Percentiles rank a stretch among this genome's conserved stretches.
These are phyloP conservation scores for Trilocha varians DNA, from an alignment of 2,888 invertebrate species.

Conservation along the genomic window DNA sequence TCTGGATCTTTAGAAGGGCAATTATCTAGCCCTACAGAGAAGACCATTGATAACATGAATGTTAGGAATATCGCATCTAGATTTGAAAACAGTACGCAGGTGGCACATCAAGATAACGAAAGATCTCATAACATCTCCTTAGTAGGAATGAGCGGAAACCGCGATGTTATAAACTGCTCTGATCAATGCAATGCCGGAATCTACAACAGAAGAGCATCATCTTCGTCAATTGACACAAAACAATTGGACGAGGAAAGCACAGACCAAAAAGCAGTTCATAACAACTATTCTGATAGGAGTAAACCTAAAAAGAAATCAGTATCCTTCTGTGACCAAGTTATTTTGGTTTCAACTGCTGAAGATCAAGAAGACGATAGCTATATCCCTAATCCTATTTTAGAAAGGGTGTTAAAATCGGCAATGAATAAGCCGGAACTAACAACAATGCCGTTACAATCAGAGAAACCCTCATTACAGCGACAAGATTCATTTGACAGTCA, in stretches of 20 bases:
- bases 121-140: slow-evolving; percentile 57
- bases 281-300: slow-evolving; percentile 62
- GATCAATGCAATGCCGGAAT: slow-evolving; percentile 47
- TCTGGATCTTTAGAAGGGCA: slow-evolving; percentile 53
- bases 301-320: slow-evolving; percentile 92
- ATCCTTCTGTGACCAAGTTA: slow-evolving; percentile 95
- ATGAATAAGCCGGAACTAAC: slow-evolving; percentile 80
- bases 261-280: slow-evolving; percentile 46
- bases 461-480: slow-evolving; percentile 60
- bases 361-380: slow-evolving; percentile 93
- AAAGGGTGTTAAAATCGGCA: slow-evolving; percentile 87
- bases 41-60: slow-evolving; percentile 43
- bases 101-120: slow-evolving; percentile 35
- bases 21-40: slow-evolving; percentile 40
- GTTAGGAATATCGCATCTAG: slow-evolving; percentile 88
- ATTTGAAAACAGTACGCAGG: slow-evolving; percentile 74
- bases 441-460: slow-evolving; percentile 62
- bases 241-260: slow-evolving; percentile 54
- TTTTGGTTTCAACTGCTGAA: slow-evolving; percentile 92
- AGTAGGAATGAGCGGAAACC: slow-evolving; percentile 55
- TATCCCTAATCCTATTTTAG: slow-evolving; percentile 92
- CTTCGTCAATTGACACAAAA: slow-evolving; percentile 58
- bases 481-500: slow-evolving; percentile 69
- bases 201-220: slow-evolving; percentile 50
- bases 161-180: slow-evolving; percentile 61